Evolutionary conservation across 2,888 invertebrate genomes (phyloP), one percentile per base, ranked within the genome.

Genomic region (Exephanes ischioxanthus): DNA sequence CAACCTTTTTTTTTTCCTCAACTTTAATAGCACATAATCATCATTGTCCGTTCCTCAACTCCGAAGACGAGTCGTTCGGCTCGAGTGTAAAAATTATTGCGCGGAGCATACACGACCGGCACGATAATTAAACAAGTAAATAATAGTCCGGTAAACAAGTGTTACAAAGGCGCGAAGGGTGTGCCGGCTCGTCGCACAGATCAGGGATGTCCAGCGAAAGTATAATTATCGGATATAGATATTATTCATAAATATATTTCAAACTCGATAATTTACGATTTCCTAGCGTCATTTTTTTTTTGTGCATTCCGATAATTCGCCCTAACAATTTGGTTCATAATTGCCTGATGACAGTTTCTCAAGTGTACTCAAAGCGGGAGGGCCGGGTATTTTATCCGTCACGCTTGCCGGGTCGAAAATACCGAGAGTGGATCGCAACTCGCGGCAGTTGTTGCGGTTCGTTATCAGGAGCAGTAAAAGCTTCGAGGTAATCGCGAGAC

Each of bases 391-490:
- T 72, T 76, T 58, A 58, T 55, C 33, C 67, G 79, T 70, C 53
- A 61, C 66, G 76, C 51, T 66, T 41, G 68, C 7, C 48, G 68
- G 71, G 30, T 70, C 73, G 71, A 63, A 70, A 78, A 85, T 78
- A 30, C 48, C 53, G 37, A 58, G 78, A 48, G 84, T 70, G 58
- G 81, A 75, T 75, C 30, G 61, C n/a, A 63, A 85, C 51, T 85
- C 63, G 70, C 72, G 26, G 70, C n/a, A 53, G 22, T 30, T 70
- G 51, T 61, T 53, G 77, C 45, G 37, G 73, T 81, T 61, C 73
- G 84, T 81, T 81, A 78, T 81, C 67, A 63, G 53, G 78, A 81
- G 81, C 73, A 78, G 72, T 85, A 81, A 85, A 81, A 85, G 73
- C 81, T 48, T 75, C 63, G 51, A 66, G 53, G 30, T 45, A 81